Conservation (phyloP, 1,140 invertebrate species). For the Pogonognathellus flavescens region DNA sequence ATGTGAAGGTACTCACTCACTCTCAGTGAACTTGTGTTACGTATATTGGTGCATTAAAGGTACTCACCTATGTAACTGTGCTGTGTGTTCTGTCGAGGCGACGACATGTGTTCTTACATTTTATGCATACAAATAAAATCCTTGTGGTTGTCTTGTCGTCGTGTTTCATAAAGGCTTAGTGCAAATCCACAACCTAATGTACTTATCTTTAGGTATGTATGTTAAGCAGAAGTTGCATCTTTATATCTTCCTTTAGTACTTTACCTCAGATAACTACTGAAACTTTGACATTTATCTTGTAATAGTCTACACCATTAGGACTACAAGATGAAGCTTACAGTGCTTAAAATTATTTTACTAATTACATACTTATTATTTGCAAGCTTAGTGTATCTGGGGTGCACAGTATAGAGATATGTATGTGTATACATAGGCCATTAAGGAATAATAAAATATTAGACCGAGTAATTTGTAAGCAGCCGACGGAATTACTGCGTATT, state of each 20-base stretch:
- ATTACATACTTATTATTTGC: conserved; percentile 17
- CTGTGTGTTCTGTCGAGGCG: not conserved
- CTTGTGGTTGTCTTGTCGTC: conserved; percentile 14
- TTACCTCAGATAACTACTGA: not conserved
- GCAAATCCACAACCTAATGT: conserved; percentile 23
- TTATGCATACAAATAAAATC: conserved; percentile 46
- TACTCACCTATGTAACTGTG: not conserved
- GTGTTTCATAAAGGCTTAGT: not conserved
- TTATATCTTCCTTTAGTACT: conserved; percentile 5
- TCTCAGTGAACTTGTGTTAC: too few species aligned
- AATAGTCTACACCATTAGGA: not conserved
- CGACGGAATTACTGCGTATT: conserved; percentile 13
- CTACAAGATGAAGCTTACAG: not conserved
- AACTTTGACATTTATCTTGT: not conserved
- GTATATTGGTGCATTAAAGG: too few species aligned
- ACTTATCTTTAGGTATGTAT: conserved; percentile 3
- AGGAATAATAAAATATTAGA: conserved; percentile 22
- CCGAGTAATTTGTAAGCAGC: conserved; percentile 41
- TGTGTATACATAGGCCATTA: not conserved
- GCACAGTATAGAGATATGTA: too few species aligned
- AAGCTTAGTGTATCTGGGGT: not conserved
- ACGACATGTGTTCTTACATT: conserved; percentile 34
- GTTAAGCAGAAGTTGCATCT: not conserved
- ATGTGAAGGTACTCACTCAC: too few species aligned
- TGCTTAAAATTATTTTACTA: conserved; percentile 19